Evolutionary conservation across 2,797 vertebrate species (phyloP).

Genomic region (Myotis pilosus): DNA sequence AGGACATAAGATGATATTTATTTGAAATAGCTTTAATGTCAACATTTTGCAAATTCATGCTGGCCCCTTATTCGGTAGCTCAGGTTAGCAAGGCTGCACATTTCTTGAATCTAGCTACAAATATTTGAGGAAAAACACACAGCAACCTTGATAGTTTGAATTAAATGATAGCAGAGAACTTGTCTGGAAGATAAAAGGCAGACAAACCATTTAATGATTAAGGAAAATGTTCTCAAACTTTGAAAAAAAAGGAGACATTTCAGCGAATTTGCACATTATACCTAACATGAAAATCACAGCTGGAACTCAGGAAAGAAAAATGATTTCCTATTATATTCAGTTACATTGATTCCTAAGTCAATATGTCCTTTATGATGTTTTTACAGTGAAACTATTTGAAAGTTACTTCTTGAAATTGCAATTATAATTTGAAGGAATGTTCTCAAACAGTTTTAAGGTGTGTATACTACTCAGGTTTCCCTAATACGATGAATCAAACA

Average conservation of each 20-base stretch:
- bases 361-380: background rate
- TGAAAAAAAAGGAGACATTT: background rate
- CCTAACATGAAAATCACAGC: background rate
- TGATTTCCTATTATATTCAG: background rate
- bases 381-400: background rate
- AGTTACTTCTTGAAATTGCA: background rate
- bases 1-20: background rate
- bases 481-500: background rate
- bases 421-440: background rate
- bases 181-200: background rate
- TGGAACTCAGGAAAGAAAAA: background rate
- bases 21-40: constrained; percentile 32
- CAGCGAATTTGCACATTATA: background rate
- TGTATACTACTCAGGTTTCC: background rate
- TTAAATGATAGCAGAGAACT: background rate
- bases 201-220: background rate
- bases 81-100: background rate
- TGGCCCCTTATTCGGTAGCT: background rate
- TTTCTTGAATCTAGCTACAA: background rate
- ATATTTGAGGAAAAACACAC: background rate
- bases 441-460: background rate
- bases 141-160: background rate
- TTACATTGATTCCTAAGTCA: background rate
- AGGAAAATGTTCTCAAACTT: background rate
- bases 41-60: background rate